Evolutionary conservation across 2,888 invertebrate genomes (phyloP), one percentile per base, ranked within the genome.

Genomic region (Ferrisia virgata): DNA sequence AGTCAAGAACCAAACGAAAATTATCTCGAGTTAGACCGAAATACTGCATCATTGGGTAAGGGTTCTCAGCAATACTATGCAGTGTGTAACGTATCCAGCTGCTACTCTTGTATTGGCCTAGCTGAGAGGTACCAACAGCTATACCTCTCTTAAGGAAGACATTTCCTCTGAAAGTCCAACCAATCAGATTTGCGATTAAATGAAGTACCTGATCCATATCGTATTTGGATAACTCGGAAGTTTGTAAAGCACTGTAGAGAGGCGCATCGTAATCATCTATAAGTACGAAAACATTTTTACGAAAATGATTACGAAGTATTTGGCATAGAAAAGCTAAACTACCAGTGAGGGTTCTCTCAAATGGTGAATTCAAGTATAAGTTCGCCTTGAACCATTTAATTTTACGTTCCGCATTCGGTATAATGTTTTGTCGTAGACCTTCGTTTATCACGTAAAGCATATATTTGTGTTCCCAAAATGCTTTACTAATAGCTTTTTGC

Each of bases 201-300:
- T 40, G 28, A 28, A 43, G 28, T 18, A 79, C 79, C 5, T 43
- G 5, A 0, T 13, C 15, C n/a, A 40, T 25, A 28, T 43, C 79
- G 15, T 79, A 15, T 15, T 22, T 47, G 25, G 31, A 79, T 43
- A 43, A 79, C 1, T n/a, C 15, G 25, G 43, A 13, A 22, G 79
- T 76, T 76, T 31, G 72, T 5, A 81, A 58, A 1, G 33, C 22
- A n/a, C 40, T 43, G 72, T 18, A 31, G 39, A 64, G 15, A 5
- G 72, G 40, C 4, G 40, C 13, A 11, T 82, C 82, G 72, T 82
- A 82, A 43, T 82, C 69, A 25, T 82, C 82, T 9, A 82, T 13
- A 22, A 82, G 39, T 9, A 82, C 82, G 18, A 58, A 82, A 15
- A 40, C 69, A 6, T 33, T 31, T 43, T 25, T 25, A n/a, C 58